Evolutionary conservation across 2,113 vertebrate species (phyloP).

Genomic region (Chloroceryle aenea): DNA sequence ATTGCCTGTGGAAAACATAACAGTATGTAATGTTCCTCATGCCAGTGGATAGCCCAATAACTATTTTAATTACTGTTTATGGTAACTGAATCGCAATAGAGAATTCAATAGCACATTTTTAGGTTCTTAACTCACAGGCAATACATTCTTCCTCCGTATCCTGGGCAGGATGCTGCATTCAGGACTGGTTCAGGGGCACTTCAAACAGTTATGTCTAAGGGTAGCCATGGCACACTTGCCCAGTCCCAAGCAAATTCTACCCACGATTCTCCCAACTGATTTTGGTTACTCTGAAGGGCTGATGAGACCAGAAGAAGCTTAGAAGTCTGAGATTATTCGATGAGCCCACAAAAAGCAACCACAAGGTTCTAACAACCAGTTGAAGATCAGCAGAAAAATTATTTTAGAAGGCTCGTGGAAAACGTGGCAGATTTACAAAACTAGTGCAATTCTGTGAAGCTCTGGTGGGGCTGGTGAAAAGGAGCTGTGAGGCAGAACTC

Average conservation of each 20-base stretch:
- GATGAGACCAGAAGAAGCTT: background rate
- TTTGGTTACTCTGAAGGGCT: background rate
- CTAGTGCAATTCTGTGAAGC: background rate
- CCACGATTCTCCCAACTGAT: background rate
- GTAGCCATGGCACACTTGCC: background rate
- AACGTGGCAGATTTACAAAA: background rate
- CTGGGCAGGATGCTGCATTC: background rate
- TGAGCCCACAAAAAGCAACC: background rate
- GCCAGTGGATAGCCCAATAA: slow-evolving; percentile 6
- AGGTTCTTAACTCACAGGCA: background rate
- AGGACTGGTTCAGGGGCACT: background rate
- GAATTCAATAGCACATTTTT: slow-evolving; percentile 41
- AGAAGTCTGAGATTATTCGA: background rate
- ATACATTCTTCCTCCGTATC: background rate
- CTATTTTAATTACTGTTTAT: slow-evolving; percentile 44
- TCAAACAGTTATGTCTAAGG: background rate
- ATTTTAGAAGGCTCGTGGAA: background rate
- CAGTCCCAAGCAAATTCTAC: background rate
- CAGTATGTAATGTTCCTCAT: background rate
- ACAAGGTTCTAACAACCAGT: rapidly evolving
- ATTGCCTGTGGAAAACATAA: slow-evolving; percentile 33
- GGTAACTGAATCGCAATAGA: background rate
- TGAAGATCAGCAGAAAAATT: background rate
- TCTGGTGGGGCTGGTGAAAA: background rate
- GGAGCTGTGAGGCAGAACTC: background rate